Conservation (phyloP, 2,113 vertebrate genomes). For the Tenebrosternarchus preto region DNA sequence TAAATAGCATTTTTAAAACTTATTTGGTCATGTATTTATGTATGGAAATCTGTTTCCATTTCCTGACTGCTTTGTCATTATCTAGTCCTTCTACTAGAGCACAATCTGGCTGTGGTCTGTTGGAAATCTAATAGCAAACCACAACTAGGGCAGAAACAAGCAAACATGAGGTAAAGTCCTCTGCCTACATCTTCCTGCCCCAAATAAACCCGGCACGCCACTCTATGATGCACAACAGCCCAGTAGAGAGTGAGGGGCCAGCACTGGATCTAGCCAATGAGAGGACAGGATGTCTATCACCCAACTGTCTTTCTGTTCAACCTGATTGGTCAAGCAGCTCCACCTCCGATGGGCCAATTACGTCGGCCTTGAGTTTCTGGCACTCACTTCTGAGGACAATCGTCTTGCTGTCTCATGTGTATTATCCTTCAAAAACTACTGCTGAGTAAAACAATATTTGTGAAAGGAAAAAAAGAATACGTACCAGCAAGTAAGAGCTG, state of each 20-base stretch:
- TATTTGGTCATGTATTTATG: not conserved
- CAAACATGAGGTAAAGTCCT: not conserved
- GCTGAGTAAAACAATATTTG: not conserved
- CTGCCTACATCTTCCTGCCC: slow-evolving; percentile 1
- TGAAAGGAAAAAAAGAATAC: not conserved
- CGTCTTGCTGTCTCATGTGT: not conserved
- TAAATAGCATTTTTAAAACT: not conserved
- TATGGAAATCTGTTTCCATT: not conserved
- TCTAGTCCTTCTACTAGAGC: not conserved
- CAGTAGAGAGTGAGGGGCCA: not conserved
- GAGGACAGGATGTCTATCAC: slow-evolving; percentile 18
- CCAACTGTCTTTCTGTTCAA: slow-evolving; percentile 25
- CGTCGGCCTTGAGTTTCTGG: slow-evolving; percentile 27
- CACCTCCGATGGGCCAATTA: slow-evolving; percentile 5
- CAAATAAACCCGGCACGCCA: slow-evolving; percentile 9
- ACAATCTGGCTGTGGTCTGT: too few relatives aligned
- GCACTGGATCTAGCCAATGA: not conserved
- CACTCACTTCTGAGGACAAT: not conserved
- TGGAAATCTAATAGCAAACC: not conserved
- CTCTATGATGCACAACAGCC: not conserved
- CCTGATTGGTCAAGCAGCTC: slow-evolving; percentile 13
- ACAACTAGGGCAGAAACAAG: not conserved
- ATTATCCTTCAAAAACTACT: not conserved
- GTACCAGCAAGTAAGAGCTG: not conserved
- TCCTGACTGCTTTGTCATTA: not conserved